Evolutionary conservation across 2,888 invertebrate species (phyloP), one percentile per base, ranked within the genome.

Genomic region (Dusona sp.): DNA sequence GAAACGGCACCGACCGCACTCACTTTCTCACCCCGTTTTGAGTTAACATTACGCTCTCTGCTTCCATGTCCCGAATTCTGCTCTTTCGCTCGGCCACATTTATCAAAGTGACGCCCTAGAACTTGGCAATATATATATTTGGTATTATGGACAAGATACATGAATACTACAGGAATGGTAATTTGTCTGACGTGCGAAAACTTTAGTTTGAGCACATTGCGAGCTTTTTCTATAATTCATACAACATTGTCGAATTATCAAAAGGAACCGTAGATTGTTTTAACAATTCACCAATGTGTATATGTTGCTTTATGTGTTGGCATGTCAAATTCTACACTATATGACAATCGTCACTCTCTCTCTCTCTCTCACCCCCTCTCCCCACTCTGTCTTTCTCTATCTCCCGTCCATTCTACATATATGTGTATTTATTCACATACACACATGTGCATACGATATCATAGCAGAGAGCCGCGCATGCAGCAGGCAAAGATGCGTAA

Each of bases 401-500:
- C 57, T 25, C 29, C 22, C 29, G 13, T 25, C 13, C 11, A 57
- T 57, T 57, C 25, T 57, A 22, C 25, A 57, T 25, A 57, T 57
- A 25, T 13, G 42, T 29, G 45, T n/a, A 75, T 75, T 36, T 57
- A 11, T 68, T 13, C 38, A 73, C 36, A 45, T 48, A 75, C 65
- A 25, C 74, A 70, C 70, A 74, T 67, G 74, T 79, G 83, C 74
- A 82, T 86, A 88, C 86, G 85, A 81, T 87, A 87, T 83, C 84
- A 87, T 85, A 73, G 68, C 78, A 54, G 86, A 83, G 82, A 79
- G 70, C 79, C 65, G 77, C 51, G 65, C 84, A 80, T 81, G 88
- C 79, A 88, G 89, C 90, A 85, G 93, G 93, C 93, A 93, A 94
- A 94, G 94, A 94, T 94, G 92, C 92, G 91, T 94, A 94, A 94